Conservation (phyloP, 2,113 vertebrate genomes). For the Colinus virginianus region DNA sequence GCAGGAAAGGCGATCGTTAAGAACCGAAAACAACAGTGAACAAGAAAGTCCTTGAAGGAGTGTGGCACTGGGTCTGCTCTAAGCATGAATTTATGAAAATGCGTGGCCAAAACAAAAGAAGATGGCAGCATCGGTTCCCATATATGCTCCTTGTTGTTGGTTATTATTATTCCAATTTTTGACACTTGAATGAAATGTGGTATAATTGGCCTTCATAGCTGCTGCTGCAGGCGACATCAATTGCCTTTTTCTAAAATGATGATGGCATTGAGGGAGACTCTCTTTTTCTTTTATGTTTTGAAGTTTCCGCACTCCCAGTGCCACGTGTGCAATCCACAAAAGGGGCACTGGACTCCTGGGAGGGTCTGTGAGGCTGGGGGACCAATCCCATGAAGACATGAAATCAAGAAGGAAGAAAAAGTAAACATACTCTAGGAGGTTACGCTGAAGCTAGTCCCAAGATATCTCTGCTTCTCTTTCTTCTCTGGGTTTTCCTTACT, state of each 20-base stretch:
- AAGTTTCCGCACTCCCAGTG: slow-evolving; percentile 58
- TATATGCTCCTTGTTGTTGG: slow-evolving; percentile 45
- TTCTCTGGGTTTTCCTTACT: slow-evolving; percentile 31
- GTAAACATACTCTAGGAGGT: slow-evolving; percentile 19
- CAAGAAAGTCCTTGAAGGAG: slow-evolving; percentile 74
- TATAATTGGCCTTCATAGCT: slow-evolving; percentile 74
- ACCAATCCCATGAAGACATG: slow-evolving; percentile 60
- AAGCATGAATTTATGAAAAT: slow-evolving; percentile 72
- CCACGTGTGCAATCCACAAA: slow-evolving; percentile 44
- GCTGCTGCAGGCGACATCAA: slow-evolving; percentile 74
- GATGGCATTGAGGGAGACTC: slow-evolving; percentile 65
- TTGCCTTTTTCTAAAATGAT: slow-evolving; percentile 78
- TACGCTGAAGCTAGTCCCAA: slow-evolving; percentile 27
- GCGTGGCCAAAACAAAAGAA: slow-evolving; percentile 70
- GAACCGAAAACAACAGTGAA: slow-evolving; percentile 53
- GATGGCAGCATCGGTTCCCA: slow-evolving; percentile 60
- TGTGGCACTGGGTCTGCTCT: slow-evolving; percentile 56
- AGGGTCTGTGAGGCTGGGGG: slow-evolving; percentile 42
- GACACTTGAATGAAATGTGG: slow-evolving; percentile 78
- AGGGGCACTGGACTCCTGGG: slow-evolving; percentile 61
- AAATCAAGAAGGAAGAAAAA: slow-evolving; percentile 24
- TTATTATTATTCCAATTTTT: slow-evolving; percentile 77
- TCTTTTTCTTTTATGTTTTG: slow-evolving; percentile 72
- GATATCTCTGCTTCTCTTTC: slow-evolving; percentile 30
- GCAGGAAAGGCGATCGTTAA: slow-evolving; percentile 41